Percentiles rank a stretch among this genome's conserved stretches.
Evolutionary conservation across 2,888 invertebrate genomes (phyloP).

Genomic region (Alloplasta piceator): DNA sequence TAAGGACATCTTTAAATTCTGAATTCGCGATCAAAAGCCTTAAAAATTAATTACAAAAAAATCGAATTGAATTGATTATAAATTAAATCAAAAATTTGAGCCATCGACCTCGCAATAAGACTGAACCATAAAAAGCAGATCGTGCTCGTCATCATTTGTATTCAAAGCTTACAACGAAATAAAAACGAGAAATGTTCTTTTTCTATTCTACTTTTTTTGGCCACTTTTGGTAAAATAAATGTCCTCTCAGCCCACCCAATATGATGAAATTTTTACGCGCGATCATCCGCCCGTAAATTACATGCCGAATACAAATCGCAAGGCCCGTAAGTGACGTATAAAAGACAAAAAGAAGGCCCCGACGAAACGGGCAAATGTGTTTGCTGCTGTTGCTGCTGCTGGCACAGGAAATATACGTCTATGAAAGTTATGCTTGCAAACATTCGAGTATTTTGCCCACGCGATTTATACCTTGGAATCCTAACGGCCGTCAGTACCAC

Average conservation of each 20-base stretch:
- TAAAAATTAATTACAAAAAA: too few relatives aligned
- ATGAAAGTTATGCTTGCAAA: constrained; percentile 1
- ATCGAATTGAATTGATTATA: too few relatives aligned
- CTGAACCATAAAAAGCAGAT: too few relatives aligned
- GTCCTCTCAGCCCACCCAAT: neutral
- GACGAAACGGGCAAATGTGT: too few relatives aligned
- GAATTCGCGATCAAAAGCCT: too few relatives aligned
- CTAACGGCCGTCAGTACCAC: constrained; percentile 19
- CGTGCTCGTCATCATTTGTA: neutral
- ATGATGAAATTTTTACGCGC: neutral
- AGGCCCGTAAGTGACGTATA: constrained; percentile 11
- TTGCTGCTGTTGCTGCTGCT: neutral
- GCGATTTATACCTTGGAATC: constrained; percentile 30
- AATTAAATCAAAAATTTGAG: too few relatives aligned
- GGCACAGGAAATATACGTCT: constrained; percentile 26
- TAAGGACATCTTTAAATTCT: neutral
- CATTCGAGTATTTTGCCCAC: constrained; percentile 29
- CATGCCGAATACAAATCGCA: neutral
- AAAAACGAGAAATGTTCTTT: neutral
- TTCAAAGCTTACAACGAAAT: neutral
- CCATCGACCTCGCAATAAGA: too few relatives aligned
- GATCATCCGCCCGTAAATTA: neutral
- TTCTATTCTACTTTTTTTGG: too few relatives aligned
- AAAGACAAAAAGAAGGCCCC: neutral
- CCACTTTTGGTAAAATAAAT: neutral